These are phyloP conservation scores for Caerostris darwini DNA, from an alignment of 1,140 invertebrate genomes.

Conservation along the genomic window DNA sequence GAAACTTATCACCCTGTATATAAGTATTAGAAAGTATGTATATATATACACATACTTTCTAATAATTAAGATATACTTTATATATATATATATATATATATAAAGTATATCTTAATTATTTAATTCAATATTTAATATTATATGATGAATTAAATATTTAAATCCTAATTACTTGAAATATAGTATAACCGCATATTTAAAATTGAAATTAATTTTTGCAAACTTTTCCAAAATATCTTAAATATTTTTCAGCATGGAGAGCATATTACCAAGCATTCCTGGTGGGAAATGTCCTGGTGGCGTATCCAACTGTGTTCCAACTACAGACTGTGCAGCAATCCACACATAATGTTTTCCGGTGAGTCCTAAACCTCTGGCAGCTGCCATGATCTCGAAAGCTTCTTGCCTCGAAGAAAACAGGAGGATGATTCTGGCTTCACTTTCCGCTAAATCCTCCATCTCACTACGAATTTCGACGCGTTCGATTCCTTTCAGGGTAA, in stretches of 20 bases:
- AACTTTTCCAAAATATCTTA: too few species aligned
- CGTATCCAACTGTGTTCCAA: slow-evolving; percentile 85
- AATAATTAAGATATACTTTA: too few species aligned
- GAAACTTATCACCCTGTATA: too few species aligned
- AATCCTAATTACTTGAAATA: not conserved
- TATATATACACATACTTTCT: too few species aligned
- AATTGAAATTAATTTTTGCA: too few species aligned
- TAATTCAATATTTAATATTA: not conserved
- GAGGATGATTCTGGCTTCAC: slow-evolving; percentile 95
- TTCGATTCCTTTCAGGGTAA: slow-evolving; percentile 74
- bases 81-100: too few species aligned
- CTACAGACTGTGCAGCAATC: slow-evolving; percentile 97
- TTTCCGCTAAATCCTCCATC: slow-evolving; percentile 88
- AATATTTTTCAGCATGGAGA: not conserved
- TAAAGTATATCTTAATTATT: too few species aligned
- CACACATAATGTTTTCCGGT: slow-evolving; percentile 97
- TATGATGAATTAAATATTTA: not conserved
- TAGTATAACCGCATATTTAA: too few species aligned
- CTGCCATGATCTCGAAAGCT: slow-evolving; percentile 91
- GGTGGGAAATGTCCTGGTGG: slow-evolving; percentile 92
- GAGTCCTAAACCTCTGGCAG: slow-evolving; percentile 91
- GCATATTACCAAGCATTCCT: slow-evolving; percentile 91
- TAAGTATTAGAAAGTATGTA: too few species aligned
- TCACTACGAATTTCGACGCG: slow-evolving; percentile 42
- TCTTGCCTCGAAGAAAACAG: slow-evolving; percentile 94